phyloP scores from a whole-genome alignment of 2,888 invertebrate species.

The Eremobia ochroleuca region DNA sequence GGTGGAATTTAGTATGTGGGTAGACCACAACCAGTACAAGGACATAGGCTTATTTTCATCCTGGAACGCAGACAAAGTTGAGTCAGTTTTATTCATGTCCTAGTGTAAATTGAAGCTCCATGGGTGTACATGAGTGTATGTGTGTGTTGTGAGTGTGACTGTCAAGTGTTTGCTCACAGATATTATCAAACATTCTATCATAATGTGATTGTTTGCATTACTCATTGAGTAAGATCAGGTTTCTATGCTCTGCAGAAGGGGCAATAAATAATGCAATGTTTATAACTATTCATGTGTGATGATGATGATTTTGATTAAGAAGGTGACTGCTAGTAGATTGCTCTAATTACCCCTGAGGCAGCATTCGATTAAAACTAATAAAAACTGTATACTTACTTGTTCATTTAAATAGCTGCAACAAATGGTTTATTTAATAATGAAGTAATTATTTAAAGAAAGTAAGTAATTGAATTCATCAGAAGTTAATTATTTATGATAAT shows the following conservation, averaged over 20 bases:
- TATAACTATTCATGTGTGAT: background rate
- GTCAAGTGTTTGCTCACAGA: conserved; percentile 3
- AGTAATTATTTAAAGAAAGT: background rate
- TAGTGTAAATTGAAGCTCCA: background rate
- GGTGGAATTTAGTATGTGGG: no score
- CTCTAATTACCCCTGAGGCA: background rate
- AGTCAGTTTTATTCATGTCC: no score
- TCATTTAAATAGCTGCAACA: background rate
- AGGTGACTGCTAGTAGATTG: no score
- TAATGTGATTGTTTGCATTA: conserved; percentile 33
- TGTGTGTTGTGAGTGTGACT: background rate
- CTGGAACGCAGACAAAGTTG: no score
- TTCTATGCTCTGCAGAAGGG: background rate
- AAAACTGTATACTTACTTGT: background rate
- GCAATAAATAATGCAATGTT: background rate
- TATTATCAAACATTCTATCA: conserved; percentile 39
- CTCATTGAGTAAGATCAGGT: conserved; percentile 11
- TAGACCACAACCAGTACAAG: no score
- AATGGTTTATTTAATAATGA: background rate
- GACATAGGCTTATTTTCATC: no score
- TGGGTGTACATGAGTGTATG: background rate
- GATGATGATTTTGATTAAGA: background rate
- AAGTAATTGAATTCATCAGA: background rate
- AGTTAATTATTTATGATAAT: background rate
- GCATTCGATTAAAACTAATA: background rate